Evolutionary conservation across 2,797 vertebrate genomes (phyloP).

Genomic region (Pipistrellus nathusii): DNA sequence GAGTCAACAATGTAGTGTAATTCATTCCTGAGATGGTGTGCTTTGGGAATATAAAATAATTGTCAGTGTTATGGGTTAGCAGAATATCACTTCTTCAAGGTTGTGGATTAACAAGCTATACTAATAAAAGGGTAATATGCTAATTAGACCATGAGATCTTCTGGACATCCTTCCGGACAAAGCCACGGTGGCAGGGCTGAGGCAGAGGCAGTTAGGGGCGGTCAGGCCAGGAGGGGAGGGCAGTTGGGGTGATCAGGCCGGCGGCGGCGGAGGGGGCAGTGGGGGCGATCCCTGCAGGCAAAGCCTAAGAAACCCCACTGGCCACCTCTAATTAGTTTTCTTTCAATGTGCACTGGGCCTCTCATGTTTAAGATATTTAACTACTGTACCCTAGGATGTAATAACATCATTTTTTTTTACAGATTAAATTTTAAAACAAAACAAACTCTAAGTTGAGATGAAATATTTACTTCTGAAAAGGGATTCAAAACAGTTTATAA

Average conservation of each 20-base stretch:
- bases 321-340: too few species aligned
- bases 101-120: background rate
- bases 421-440: conserved; percentile 40
- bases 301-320: too few species aligned
- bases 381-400: background rate
- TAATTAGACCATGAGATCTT: too few species aligned
- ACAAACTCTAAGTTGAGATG: conserved; percentile 2
- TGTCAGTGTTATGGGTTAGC: conserved; percentile 44
- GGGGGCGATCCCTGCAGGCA: too few species aligned
- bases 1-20: conserved; percentile 43
- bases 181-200: too few species aligned
- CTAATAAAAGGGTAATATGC: too few species aligned
- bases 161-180: too few species aligned
- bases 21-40: conserved; percentile 31
- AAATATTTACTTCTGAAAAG: conserved; percentile 45
- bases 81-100: conserved; percentile 4
- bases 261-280: too few species aligned
- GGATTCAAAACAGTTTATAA: conserved; percentile 19
- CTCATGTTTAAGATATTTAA: conserved; percentile 33
- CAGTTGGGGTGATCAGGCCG: too few species aligned
- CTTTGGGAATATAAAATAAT: conserved; percentile 64
- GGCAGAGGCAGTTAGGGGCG: too few species aligned
- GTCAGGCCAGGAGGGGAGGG: too few species aligned
- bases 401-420: conserved; percentile 15
- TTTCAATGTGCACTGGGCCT: too few species aligned